Evolutionary conservation across 2,888 invertebrate genomes (phyloP), one percentile per base, ranked within the genome.

Genomic region (Baronia brevicornis): DNA sequence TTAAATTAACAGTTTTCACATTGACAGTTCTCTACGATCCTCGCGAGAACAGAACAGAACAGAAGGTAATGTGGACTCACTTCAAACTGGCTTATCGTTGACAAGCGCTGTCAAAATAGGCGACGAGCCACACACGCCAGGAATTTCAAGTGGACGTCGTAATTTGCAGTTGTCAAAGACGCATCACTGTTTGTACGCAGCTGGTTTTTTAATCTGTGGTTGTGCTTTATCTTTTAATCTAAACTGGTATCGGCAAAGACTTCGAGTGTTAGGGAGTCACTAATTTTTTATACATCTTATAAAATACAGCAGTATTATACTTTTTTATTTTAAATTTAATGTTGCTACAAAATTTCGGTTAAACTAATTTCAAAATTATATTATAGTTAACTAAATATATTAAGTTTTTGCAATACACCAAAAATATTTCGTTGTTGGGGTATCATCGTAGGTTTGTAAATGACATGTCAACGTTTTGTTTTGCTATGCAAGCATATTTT

Each of bases 51-150:
- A 17, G 19, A 33, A 38, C 12, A 4, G 13, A 23, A 11, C 40
- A 15, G 18, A 36, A 36, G 36, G 27, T 27, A 34, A 33, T 29
- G 31, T 31, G 25, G 22, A 29, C 28, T 37, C 21, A 39, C 36
- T 41, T 43, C 39, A 39, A 47, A 51, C 49, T 41, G 33, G 44
- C 47, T 44, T 64, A 69, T 71, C 67, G 68, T 49, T 71, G 72
- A 72, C 72, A 66, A 57, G 46, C 23, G 49, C 68, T 72, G 72
- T 74, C 73, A 71, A 72, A 73, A 74, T 60, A 67, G 41, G 43
- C 31, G 54, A 62, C 60, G 26, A 30, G 39, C 63, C 61, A 54
- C 66, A 65, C 66, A 52, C 51, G 53, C 45, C 38, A 28, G 33
- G 43, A 42, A 46, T 47, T 35, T 42, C 34, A 41, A 39, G 29